These are phyloP conservation scores for Harmothoe impar DNA, from an alignment of 2,888 invertebrate genomes.

Conservation along the genomic window DNA sequence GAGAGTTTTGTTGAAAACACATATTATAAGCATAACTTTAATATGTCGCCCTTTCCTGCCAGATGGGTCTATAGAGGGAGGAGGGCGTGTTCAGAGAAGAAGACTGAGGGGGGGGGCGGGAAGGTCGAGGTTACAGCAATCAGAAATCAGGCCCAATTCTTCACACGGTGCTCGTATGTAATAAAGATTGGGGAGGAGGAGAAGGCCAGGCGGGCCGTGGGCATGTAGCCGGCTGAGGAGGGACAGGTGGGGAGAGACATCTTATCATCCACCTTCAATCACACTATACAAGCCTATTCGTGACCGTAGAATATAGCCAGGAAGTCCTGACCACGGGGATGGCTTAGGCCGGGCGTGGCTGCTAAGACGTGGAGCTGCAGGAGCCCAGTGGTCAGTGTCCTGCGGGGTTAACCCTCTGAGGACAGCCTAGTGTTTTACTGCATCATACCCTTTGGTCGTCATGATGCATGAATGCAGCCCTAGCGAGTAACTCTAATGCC, in stretches of 20 bases:
- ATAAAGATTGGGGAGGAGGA: background rate
- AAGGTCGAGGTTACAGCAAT: background rate
- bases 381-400: no score
- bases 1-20: no score
- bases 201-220: no score
- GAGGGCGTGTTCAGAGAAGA: background rate
- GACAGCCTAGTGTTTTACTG: no score
- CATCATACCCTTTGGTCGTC: no score
- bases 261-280: background rate
- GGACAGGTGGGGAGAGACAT: slow-evolving; percentile 15
- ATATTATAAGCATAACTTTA: no score
- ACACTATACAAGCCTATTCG: background rate
- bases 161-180: background rate
- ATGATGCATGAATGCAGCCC: no score
- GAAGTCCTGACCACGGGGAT: background rate
- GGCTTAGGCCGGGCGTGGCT: no score
- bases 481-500: no score
- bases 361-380: no score
- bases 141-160: slow-evolving; percentile 20
- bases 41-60: no score
- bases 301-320: background rate
- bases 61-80: background rate
- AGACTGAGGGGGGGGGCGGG: background rate
- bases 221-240: background rate
- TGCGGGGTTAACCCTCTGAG: no score